Base-by-base conservation (phyloP, 2,113 vertebrate genomes). In the Nerophis lumbriciformis region DNA sequence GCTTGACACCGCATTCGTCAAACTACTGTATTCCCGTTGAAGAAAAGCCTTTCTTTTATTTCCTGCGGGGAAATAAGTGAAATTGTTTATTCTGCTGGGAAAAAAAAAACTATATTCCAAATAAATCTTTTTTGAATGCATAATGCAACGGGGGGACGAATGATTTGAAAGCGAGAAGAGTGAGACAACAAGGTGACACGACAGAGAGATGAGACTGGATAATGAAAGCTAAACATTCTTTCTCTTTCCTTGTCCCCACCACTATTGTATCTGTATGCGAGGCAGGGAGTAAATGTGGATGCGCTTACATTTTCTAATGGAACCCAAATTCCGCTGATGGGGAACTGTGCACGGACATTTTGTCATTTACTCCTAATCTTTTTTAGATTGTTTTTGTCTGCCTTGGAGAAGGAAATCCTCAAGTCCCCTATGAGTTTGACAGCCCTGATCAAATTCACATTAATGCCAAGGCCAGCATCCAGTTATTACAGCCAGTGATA, bases 211-310 rank as follows among this genome's bases (percentile, higher is more conserved):
- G 63, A 78, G 72, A 56, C 68, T 70, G 76, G 80, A 73, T 83
- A 82, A 85, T 80, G 77, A 75, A 84, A 84, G 79, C 73, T 78
- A 82, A 88, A 81, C 80, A 52, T 76, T 63, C 62, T 60, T 76
- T 71, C 65, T 69, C 65, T 65, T 63, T 67, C 42, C 51, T 55
- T 14, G 54, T 69, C 66, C 77, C 63, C 39, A 42, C 39, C 39
- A 35, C 53, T 65, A 66, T 62, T 76, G 65, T 80, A 72, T 78
- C 53, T 77, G 49, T 45, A 64, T 69, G 74, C 69, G 76, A 62
- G 75, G 78, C 61, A 52, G 65, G 68, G 65, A 19, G 56, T 48
- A 55, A 42, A 60, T 55, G 16, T 8, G 37, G 16, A 5, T 5
- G 0, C 19, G 21, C 16, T 53, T 51, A 3, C 8, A 51, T 51